Conservation (phyloP, 2,113 vertebrate genomes). For the Mystacornis crossleyi region DNA sequence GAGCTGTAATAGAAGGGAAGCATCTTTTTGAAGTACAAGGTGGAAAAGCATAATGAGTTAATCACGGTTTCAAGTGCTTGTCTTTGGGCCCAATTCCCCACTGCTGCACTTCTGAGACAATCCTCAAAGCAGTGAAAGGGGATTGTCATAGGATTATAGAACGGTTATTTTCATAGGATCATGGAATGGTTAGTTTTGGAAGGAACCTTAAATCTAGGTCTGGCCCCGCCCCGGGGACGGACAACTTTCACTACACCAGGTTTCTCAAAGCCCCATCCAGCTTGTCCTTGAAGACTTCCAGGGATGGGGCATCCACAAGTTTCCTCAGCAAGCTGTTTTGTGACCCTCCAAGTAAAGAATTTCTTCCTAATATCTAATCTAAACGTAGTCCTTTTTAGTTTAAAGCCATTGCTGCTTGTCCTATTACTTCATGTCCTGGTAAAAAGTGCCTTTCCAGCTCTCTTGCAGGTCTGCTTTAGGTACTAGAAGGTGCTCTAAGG, state of each 20-base stretch:
- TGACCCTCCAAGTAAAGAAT: background rate
- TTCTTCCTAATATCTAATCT: background rate
- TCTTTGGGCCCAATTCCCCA: background rate
- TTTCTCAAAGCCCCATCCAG: background rate
- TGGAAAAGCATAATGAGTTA: background rate
- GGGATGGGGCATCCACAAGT: background rate
- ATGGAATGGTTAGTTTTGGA: background rate
- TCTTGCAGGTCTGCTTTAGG: accelerated
- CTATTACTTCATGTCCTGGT: background rate
- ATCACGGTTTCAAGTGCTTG: background rate
- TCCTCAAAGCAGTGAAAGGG: background rate
- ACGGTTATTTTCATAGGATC: background rate
- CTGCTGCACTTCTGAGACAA: background rate
- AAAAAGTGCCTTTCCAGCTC: background rate
- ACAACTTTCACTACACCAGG: background rate
- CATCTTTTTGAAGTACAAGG: background rate
- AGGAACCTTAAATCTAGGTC: background rate
- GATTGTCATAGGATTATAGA: background rate
- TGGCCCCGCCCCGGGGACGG: accelerated
- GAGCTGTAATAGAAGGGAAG: background rate
- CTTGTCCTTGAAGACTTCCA: background rate
- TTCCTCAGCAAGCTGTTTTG: background rate
- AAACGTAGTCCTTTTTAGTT: background rate
- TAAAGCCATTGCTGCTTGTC: background rate
- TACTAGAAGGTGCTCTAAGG: background rate